Evolutionary conservation across 2,888 invertebrate genomes (phyloP), one percentile per base, ranked within the genome.

Genomic region (Cetonia aurata): DNA sequence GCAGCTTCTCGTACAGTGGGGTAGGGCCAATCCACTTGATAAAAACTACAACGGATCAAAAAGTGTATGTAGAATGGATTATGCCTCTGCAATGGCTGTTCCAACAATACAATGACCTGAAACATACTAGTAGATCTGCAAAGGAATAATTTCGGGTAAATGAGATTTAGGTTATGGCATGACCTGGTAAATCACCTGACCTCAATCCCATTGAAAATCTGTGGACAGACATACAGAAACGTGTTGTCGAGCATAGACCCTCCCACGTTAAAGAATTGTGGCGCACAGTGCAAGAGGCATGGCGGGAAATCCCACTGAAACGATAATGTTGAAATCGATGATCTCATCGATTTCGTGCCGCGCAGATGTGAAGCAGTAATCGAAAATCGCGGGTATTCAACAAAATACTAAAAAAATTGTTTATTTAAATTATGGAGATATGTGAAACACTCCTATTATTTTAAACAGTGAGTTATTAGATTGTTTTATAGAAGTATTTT

Each of bases 21-120:
- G 60, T 42, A 15, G 60, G 60, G 33, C 6, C 44, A 60, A 60
- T 60, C 17, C 44, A 15, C 25, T 44, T 37, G n/a, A 44, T 60
- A 17, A 13, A 60, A 60, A 25, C 9, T 13, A 44, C 3, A 15
- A 60, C 41, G 41, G 60, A 60, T 60, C 3, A 60, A 25, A 15
- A 10, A 13, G 17, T 60, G 17, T 60, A 60, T 25, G 15, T 60
- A 6, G 67, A 67, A 17, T 13, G 33, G 37, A 33, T 59, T 55
- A 67, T 67, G 37, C 56, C 53, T 8, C 13, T 57, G 44, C 1
- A 17, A 41, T 67, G 56, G 67, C 57, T 56, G n/a, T 67, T 37
- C 19, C 55, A 42, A 41, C 67, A 57, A 17, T 37, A 67, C 15
- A 57, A 57, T 56, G 57, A 67, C 44, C 67, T 56, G 37, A 67